These are phyloP conservation scores for Cairina moschata DNA, from an alignment of 2,113 vertebrate species.

Conservation along the genomic window DNA sequence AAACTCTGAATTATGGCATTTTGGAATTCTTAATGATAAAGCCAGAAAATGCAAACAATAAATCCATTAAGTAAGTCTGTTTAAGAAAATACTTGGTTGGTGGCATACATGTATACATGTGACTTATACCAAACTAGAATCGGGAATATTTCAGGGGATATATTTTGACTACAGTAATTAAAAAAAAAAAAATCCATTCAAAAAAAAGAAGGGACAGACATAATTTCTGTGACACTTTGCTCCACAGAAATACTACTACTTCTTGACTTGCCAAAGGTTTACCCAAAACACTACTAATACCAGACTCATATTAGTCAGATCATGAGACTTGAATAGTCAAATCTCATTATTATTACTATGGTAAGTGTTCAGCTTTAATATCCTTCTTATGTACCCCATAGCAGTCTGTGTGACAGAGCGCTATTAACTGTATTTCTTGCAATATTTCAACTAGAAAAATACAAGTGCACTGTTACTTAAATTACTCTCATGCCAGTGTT, in stretches of 20 bases:
- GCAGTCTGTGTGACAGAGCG: background rate
- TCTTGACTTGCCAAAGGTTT: background rate
- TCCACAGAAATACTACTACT: background rate
- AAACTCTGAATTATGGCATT: background rate
- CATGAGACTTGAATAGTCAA: background rate
- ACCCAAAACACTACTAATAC: background rate
- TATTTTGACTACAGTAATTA: background rate
- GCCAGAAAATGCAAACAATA: background rate
- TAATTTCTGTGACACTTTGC: background rate
- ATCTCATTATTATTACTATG: background rate
- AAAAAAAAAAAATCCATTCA: background rate
- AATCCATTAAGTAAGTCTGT: background rate
- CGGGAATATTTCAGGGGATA: background rate
- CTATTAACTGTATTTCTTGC: background rate
- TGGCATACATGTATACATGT: background rate
- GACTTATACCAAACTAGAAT: rapidly evolving
- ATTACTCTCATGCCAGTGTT: background rate
- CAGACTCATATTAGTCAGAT: rapidly evolving
- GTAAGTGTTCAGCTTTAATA: background rate
- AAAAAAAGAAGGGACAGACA: background rate
- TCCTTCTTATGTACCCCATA: rapidly evolving
- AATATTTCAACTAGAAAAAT: conserved; percentile 9
- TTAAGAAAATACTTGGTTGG: background rate
- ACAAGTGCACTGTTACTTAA: background rate
- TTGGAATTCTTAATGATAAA: background rate